Evolutionary conservation across 2,888 invertebrate genomes (phyloP), one percentile per base, ranked within the genome.

Genomic region (Glaucopsyche alexis): DNA sequence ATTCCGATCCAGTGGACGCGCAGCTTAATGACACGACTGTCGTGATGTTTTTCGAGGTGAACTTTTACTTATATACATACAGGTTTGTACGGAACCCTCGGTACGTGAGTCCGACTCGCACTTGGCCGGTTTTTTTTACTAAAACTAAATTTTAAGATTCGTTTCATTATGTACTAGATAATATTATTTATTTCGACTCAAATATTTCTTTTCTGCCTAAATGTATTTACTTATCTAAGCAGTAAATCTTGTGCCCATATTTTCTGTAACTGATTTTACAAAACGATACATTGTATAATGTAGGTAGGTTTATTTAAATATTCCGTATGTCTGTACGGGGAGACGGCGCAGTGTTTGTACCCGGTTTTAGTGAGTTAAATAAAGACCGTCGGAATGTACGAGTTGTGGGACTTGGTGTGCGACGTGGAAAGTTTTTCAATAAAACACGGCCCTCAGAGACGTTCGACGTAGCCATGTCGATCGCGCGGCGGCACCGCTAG

Each of bases 371-470:
- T 65, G 71, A 76, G 72, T 72, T 73, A 64, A 76, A 74, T 72
- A 73, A 73, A 73, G 72, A 45, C 66, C 70, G 72, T 69, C 78
- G 77, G 79, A 79, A 78, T 76, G 80, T 82, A 81, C 80, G 80
- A 80, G 80, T 79, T 69, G 72, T 72, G 78, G 80, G 80, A 81
- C 81, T 80, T 80, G 78, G 81, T 80, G 82, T 84, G 82, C 82
- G 81, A 82, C 80, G 82, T 82, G 82, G 84, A 87, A 91, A 91
- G 87, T 91, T 91, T 90, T 91, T 90, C 89, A 91, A 91, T 91
- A 92, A 90, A 91, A 88, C 87, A 87, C 85, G 83, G 85, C 84
- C 89, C 89, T 88, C 83, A 79, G 91, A 91, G 91, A 89, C 90
- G 87, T 89, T 90, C 90, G 89, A 88, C 82, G 81, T 85, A 79